Conservation (phyloP, 1,140 invertebrate genomes). For the Atta colombica region DNA sequence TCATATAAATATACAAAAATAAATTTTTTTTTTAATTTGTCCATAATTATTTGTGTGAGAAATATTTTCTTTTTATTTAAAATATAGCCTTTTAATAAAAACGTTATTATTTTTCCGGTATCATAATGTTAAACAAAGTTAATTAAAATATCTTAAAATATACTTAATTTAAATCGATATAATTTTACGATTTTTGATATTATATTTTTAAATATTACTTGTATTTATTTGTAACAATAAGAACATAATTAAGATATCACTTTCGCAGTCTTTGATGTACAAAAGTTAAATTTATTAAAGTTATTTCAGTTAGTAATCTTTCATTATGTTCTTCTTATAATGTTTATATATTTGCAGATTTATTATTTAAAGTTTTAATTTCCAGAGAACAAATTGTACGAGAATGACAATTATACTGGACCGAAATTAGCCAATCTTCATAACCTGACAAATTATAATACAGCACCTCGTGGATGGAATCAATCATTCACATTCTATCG, state of each 20-base stretch:
- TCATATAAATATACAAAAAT: not conserved
- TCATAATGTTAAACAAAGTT: not conserved
- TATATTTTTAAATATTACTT: not conserved
- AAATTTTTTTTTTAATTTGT: not conserved
- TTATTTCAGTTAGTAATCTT: conserved; percentile 6
- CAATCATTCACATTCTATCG: conserved; percentile 89
- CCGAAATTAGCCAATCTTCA: conserved; percentile 84
- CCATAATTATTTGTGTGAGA: not conserved
- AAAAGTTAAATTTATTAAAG: not conserved
- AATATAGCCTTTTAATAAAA: not conserved
- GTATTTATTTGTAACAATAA: conserved; percentile 9
- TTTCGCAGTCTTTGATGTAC: not conserved
- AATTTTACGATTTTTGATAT: not conserved
- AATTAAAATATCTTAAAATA: too few species aligned
- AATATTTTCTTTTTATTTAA: not conserved
- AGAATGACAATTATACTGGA: conserved; percentile 80
- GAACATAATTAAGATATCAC: not conserved
- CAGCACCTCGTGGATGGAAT: conserved; percentile 93
- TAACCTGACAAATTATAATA: conserved; percentile 90
- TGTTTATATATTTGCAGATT: not conserved
- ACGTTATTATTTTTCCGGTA: not conserved
- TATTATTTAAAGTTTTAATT: conserved; percentile 35
- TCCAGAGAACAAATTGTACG: conserved; percentile 79
- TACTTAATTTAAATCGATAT: not conserved
- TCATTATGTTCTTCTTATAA: not conserved